Conservation (phyloP, 2,797 vertebrate species). For the Pangasius djambal region DNA sequence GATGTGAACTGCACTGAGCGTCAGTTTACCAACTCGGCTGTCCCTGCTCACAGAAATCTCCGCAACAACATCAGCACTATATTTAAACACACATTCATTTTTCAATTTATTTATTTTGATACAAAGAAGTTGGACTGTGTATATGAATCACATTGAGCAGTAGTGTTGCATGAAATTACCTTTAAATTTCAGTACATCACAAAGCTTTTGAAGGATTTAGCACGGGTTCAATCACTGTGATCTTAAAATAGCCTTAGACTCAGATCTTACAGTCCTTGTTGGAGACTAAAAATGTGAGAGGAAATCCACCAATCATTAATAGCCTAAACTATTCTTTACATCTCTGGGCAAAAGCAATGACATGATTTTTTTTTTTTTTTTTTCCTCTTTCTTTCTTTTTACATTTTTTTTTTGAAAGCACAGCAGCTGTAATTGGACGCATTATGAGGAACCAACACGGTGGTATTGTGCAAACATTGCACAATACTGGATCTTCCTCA, state of each 20-base stretch:
- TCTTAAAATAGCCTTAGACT: background rate
- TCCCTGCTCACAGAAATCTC: background rate
- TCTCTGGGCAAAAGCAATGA: too few species aligned
- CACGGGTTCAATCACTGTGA: background rate
- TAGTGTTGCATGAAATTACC: background rate
- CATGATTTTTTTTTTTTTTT: background rate
- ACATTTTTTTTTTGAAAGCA: background rate
- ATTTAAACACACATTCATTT: background rate
- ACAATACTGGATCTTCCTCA: conserved; percentile 26
- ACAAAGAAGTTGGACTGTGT: background rate
- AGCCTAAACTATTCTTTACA: too few species aligned
- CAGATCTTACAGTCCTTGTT: background rate
- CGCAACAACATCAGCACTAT: background rate
- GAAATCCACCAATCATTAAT: background rate
- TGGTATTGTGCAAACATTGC: conserved; percentile 23
- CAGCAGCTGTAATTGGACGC: background rate
- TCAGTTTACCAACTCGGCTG: background rate
- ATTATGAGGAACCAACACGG: conserved; percentile 6
- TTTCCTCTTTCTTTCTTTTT: background rate
- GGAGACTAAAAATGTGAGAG: background rate
- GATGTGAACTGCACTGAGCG: background rate
- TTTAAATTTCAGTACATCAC: background rate
- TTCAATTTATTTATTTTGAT: too few species aligned
- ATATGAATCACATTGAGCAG: background rate
- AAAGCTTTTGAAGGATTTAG: background rate